phyloP scores from a whole-genome alignment of 2,797 vertebrate genomes.

The Phyllotis vaccarum region DNA sequence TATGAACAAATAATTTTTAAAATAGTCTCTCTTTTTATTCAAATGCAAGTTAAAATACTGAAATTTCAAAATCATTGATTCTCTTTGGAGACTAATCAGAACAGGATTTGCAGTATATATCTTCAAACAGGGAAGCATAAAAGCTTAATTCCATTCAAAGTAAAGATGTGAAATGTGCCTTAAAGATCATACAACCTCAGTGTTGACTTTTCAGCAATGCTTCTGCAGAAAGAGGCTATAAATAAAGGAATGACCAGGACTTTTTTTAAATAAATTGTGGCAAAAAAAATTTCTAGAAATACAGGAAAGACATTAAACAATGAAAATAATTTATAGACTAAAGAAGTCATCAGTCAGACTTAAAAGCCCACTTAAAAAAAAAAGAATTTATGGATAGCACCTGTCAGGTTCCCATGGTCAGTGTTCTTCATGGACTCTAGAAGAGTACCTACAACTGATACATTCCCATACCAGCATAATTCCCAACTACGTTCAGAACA shows the following conservation, averaged over 20 bases:
- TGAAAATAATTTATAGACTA: slow-evolving; percentile 13
- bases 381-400: neutral
- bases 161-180: neutral
- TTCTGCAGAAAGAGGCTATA: neutral
- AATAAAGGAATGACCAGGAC: slow-evolving; percentile 17
- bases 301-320: neutral
- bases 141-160: neutral
- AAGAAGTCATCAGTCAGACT: neutral
- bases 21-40: neutral
- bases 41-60: slow-evolving; percentile 15
- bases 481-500: too few species aligned
- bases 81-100: neutral
- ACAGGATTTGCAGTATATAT: neutral
- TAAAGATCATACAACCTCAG: neutral
- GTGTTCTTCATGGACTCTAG: too few species aligned
- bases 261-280: too few species aligned
- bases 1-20: slow-evolving; percentile 4
- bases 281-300: slow-evolving; percentile 45
- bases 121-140: neutral
- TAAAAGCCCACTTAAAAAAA: neutral
- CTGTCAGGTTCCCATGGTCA: too few species aligned
- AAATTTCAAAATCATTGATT: slow-evolving; percentile 48
- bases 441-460: too few species aligned
- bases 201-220: neutral
- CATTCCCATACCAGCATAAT: too few species aligned